Evolutionary conservation across 1,140 invertebrate genomes (phyloP).

Genomic region (Galendromus occidentalis): DNA sequence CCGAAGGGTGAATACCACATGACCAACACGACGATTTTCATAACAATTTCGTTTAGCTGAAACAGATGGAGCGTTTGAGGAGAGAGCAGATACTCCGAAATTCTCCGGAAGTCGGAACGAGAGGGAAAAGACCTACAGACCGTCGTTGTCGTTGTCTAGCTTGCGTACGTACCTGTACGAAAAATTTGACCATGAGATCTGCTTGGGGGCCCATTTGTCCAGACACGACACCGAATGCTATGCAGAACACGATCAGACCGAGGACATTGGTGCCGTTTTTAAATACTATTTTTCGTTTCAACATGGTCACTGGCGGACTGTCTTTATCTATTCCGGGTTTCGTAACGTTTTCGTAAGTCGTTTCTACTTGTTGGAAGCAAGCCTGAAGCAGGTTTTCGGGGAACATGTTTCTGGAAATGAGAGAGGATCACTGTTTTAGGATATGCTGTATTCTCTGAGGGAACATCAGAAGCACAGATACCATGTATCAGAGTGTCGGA

Average conservation of each 20-base stretch:
- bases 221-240: slow-evolving; percentile 26
- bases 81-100: no score
- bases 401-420: slow-evolving; percentile 31
- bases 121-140: no score
- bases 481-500: neutral
- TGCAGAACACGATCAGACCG: slow-evolving; percentile 27
- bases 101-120: no score
- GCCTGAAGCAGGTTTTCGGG: slow-evolving; percentile 35
- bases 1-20: slow-evolving; percentile 40
- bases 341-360: slow-evolving; percentile 19
- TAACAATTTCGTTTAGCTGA: slow-evolving; percentile 27
- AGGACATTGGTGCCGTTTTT: slow-evolving; percentile 19
- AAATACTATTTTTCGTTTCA: slow-evolving; percentile 12
- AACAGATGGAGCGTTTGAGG: neutral
- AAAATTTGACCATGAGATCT: slow-evolving; percentile 27
- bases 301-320: neutral
- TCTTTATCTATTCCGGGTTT: slow-evolving; percentile 12
- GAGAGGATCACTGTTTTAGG: neutral
- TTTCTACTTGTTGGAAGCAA: slow-evolving; percentile 26
- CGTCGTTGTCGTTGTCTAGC: no score
- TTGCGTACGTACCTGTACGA: slow-evolving; percentile 17
- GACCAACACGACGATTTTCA: slow-evolving; percentile 25
- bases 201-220: slow-evolving; percentile 25
- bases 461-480: no score
- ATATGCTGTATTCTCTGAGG: no score